These are phyloP conservation scores for Rambutsinella grinnellia DNA, from an alignment of 2,888 invertebrate genomes.

Conservation along the genomic window DNA sequence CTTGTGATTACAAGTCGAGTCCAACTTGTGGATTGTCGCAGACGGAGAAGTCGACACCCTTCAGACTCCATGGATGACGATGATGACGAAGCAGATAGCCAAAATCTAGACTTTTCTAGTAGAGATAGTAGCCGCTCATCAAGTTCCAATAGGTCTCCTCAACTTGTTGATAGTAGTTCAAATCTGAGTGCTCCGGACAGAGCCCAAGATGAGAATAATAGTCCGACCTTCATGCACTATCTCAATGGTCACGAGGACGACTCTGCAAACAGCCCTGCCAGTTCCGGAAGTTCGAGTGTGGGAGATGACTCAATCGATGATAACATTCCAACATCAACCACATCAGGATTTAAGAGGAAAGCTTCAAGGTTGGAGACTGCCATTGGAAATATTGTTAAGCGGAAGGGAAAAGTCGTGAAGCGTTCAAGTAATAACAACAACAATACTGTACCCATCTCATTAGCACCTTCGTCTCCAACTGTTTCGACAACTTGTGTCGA, in stretches of 20 bases:
- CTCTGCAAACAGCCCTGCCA: conserved; percentile 20
- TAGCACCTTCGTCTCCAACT: conserved; percentile 46
- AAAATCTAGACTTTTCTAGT: conserved; percentile 35
- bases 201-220: conserved; percentile 20
- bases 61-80: conserved; percentile 8
- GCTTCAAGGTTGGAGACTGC: conserved; percentile 37
- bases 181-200: conserved; percentile 23
- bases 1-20: conserved; percentile 33
- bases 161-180: conserved; percentile 35
- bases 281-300: conserved; percentile 14
- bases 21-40: conserved; percentile 3
- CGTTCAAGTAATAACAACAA: conserved; percentile 9
- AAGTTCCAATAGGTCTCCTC: conserved; percentile 12
- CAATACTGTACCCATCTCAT: conserved; percentile 35
- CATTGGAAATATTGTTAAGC: conserved; percentile 39
- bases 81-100: conserved; percentile 38
- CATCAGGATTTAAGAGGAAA: conserved; percentile 42
- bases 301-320: conserved; percentile 37
- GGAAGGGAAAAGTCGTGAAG: conserved; percentile 31
- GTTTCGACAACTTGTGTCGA: conserved; percentile 45
- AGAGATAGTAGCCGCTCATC: conserved; percentile 13
- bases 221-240: conserved; percentile 24
- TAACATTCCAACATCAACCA: conserved; percentile 54
- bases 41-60: neutral
- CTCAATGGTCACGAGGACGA: conserved; percentile 26